These are phyloP conservation scores for Pachyseris speciosa DNA, from an alignment of 64 coral and sea anemone species.

Conservation along the genomic window DNA sequence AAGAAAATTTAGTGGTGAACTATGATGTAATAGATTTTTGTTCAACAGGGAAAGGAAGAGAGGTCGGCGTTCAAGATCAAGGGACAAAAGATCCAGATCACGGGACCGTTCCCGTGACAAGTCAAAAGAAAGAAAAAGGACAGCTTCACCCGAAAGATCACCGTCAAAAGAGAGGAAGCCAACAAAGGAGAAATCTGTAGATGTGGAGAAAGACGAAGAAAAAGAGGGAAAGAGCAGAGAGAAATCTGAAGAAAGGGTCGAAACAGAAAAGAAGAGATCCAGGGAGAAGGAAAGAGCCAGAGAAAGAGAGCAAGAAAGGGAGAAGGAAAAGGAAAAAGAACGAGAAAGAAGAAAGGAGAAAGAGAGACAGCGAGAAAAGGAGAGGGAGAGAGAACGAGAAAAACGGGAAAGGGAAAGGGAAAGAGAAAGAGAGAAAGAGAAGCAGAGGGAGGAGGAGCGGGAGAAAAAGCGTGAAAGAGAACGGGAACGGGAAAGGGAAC, in stretches of 20 bases:
- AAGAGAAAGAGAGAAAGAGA: conserved; percentile 15
- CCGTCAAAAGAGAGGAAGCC: conserved; percentile 68
- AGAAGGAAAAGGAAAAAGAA: conserved; percentile 38
- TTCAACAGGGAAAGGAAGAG: conserved; percentile 65
- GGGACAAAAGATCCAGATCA: conserved; percentile 51
- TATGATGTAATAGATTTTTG: neutral
- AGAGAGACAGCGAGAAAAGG: conserved; percentile 39
- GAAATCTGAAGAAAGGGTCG: conserved; percentile 47
- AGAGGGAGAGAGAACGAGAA: conserved; percentile 3
- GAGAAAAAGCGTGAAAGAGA: conserved; percentile 48
- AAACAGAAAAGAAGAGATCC: conserved; percentile 58
- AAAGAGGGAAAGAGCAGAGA: conserved; percentile 14
- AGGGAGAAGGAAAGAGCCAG: conserved; percentile 63
- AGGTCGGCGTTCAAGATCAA: conserved; percentile 69
- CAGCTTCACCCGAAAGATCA: conserved; percentile 49
- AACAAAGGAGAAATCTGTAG: conserved; percentile 22
- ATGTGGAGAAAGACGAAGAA: conserved; percentile 22
- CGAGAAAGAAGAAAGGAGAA: conserved; percentile 53
- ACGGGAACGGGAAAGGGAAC: conserved; percentile 47
- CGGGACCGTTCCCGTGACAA: conserved; percentile 61
- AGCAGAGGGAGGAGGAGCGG: conserved; percentile 13
- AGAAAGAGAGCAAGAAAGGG: conserved; percentile 64
- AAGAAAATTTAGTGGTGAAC: too few species aligned
- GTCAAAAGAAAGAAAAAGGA: conserved; percentile 79
- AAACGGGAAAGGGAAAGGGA: conserved; percentile 20